These are phyloP conservation scores for Ptychochromis oligacanthus DNA, from an alignment of 2,113 vertebrate species.

Conservation along the genomic window DNA sequence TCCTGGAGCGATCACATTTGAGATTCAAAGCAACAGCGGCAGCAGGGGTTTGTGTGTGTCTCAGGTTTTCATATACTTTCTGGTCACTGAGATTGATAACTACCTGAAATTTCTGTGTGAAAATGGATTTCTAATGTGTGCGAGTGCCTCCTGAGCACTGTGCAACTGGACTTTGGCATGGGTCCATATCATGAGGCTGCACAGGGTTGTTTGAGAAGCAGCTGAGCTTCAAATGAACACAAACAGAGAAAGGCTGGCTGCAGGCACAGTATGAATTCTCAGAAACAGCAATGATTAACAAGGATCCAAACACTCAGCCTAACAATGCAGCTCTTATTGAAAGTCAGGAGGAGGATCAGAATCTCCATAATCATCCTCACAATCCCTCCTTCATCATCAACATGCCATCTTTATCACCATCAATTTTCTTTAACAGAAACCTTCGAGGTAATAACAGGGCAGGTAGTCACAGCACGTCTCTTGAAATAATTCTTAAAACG, in stretches of 20 bases:
- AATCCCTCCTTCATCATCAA: background rate
- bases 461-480: background rate
- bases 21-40: slow-evolving; percentile 27
- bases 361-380: background rate
- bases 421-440: background rate
- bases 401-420: background rate
- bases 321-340: background rate
- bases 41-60: background rate
- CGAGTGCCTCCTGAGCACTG: background rate
- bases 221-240: background rate
- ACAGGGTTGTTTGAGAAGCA: background rate
- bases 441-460: background rate
- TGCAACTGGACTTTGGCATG: background rate
- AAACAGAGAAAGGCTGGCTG: background rate
- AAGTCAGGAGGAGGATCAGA: background rate
- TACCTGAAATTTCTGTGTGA: background rate
- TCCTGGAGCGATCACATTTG: background rate
- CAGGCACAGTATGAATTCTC: background rate
- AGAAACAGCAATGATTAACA: slow-evolving; percentile 37
- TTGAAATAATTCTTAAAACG: background rate
- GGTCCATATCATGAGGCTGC: background rate
- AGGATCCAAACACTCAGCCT: background rate
- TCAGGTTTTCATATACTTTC: background rate
- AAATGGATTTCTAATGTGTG: background rate
- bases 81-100: background rate